Conservation (phyloP, 2,888 invertebrate species). For the Meandrusa payeni region DNA sequence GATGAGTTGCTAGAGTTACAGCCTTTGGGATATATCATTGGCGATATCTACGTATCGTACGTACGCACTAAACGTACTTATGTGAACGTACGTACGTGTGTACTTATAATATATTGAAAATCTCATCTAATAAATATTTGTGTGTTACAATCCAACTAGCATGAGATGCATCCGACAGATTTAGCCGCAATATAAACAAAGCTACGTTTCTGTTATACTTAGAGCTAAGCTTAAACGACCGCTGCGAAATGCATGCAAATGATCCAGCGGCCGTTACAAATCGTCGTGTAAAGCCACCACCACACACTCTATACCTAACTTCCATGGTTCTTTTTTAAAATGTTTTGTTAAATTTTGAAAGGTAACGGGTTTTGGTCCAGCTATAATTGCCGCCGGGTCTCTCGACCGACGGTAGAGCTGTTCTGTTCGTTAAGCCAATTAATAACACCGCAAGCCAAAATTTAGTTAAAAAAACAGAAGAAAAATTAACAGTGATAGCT, state of each 20-base stretch:
- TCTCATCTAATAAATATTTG: no score
- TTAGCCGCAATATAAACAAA: constrained; percentile 55
- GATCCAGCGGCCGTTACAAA: constrained; percentile 61
- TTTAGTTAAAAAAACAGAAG: constrained; percentile 69
- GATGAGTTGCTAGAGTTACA: no score
- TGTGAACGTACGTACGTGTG: no score
- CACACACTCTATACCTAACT: constrained; percentile 80
- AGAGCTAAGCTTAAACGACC: constrained; percentile 65
- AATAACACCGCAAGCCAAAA: constrained; percentile 78
- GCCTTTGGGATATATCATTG: no score
- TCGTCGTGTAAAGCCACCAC: constrained; percentile 74
- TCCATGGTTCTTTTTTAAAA: constrained; percentile 59
- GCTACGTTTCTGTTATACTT: constrained; percentile 56
- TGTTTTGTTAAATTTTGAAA: constrained; percentile 72
- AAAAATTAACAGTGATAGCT: constrained; percentile 72
- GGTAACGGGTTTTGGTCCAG: constrained; percentile 48
- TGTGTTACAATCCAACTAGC: background rate
- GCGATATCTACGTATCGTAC: no score
- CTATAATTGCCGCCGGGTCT: constrained; percentile 34
- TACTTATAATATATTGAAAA: no score
- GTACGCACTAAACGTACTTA: no score
- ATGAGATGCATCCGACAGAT: constrained; percentile 41
- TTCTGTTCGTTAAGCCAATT: constrained; percentile 73
- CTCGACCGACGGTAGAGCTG: constrained; percentile 39
- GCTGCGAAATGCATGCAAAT: constrained; percentile 75